These are phyloP conservation scores for Aphaenogaster ashmeadi DNA, from an alignment of 1,140 invertebrate species.

Conservation along the genomic window DNA sequence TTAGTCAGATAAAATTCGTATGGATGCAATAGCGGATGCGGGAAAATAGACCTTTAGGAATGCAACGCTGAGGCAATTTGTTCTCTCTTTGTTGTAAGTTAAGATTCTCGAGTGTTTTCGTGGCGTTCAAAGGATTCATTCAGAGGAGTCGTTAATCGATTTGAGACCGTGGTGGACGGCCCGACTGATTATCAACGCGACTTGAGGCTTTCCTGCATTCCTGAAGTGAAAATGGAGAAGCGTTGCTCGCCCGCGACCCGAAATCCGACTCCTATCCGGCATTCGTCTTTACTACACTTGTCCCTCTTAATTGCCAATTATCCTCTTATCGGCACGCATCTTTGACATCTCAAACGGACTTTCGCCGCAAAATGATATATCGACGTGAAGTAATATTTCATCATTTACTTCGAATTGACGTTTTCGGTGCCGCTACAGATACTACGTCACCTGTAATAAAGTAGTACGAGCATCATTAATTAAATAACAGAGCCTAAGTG, in stretches of 20 bases:
- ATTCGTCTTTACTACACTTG: constrained; percentile 22
- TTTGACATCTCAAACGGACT: not conserved
- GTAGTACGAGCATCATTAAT: constrained; percentile 15
- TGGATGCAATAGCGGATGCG: not conserved
- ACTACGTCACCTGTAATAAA: constrained; percentile 16
- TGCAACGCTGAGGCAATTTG: not conserved
- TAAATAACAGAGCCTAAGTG: constrained; percentile 20
- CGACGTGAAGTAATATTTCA: constrained; percentile 6
- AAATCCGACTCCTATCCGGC: constrained; percentile 50
- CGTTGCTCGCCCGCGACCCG: constrained; percentile 14
- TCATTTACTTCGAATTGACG: constrained; percentile 20
- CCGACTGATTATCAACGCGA: constrained; percentile 15
- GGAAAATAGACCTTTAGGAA: not conserved
- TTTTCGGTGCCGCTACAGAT: not conserved
- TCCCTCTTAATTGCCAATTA: constrained; percentile 47
- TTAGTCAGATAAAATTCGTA: not conserved
- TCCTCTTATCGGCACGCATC: not conserved
- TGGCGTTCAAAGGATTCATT: not conserved
- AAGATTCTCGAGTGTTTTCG: not conserved
- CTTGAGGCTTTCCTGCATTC: constrained; percentile 65
- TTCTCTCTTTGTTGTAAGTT: not conserved
- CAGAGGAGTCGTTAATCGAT: constrained; percentile 55
- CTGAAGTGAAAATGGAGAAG: constrained; percentile 73
- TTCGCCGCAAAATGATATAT: constrained; percentile 32
- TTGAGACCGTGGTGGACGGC: not conserved